phyloP scores from a whole-genome alignment of 2,888 invertebrate genomes.

The Synanthedon tipuliformis region DNA sequence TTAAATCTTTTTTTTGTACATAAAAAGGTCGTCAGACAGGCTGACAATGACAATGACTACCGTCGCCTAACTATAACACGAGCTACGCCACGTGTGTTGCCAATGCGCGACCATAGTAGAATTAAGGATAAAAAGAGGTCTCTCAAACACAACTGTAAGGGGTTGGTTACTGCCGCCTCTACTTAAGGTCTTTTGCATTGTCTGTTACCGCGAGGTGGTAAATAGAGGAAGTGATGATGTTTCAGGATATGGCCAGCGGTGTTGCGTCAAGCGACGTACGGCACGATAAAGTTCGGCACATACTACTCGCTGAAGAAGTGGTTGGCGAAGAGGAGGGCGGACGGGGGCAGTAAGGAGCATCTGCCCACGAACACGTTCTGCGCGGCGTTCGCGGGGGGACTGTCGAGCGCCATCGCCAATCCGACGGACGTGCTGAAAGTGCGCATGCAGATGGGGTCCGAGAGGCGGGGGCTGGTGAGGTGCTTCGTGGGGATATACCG shows the following conservation, averaged over 20 bases:
- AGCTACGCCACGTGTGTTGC: too few species aligned
- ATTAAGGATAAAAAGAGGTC: too few species aligned
- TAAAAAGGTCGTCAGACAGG: background rate
- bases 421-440: slow-evolving; percentile 97
- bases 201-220: too few species aligned
- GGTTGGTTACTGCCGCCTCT: slow-evolving; percentile 14
- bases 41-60: too few species aligned
- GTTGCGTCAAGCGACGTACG: slow-evolving; percentile 92
- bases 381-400: slow-evolving; percentile 87
- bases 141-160: too few species aligned
- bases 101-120: too few species aligned
- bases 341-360: slow-evolving; percentile 62
- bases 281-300: slow-evolving; percentile 96
- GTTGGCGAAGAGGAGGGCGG: slow-evolving; percentile 66
- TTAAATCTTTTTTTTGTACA: too few species aligned
- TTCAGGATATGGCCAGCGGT: slow-evolving; percentile 91
- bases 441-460: slow-evolving; percentile 84
- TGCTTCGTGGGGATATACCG: slow-evolving; percentile 86
- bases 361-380: slow-evolving; percentile 81
- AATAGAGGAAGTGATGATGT: too few species aligned
- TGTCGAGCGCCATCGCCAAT: slow-evolving; percentile 94
- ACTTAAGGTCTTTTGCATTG: too few species aligned
- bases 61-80: too few species aligned
- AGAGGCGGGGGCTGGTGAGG: slow-evolving; percentile 74
- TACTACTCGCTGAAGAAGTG: slow-evolving; percentile 89